These are phyloP conservation scores for Oreortyx pictus DNA, from an alignment of 2,797 vertebrate species.

Conservation along the genomic window DNA sequence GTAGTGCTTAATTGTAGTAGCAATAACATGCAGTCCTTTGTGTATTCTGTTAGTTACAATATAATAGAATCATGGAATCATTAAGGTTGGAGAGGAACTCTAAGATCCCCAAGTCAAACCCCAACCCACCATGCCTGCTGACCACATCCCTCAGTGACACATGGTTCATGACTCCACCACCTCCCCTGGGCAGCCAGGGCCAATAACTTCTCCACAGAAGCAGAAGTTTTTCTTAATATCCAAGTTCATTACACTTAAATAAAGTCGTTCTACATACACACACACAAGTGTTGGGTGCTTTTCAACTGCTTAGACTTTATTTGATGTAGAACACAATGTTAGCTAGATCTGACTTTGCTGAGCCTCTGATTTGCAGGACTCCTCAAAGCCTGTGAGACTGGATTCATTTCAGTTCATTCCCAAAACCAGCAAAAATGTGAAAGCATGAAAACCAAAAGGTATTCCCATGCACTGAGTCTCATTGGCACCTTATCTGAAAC, in stretches of 20 bases:
- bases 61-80: too few species aligned
- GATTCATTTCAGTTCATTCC: neutral
- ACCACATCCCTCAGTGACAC: too few species aligned
- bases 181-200: too few species aligned
- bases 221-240: too few species aligned
- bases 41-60: neutral
- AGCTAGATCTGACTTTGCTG: neutral
- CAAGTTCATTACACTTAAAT: neutral
- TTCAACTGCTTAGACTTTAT: neutral
- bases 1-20: neutral
- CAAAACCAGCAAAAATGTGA: neutral
- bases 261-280: neutral
- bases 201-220: too few species aligned
- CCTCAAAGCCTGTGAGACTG: neutral
- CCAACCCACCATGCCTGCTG: too few species aligned
- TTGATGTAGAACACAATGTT: neutral
- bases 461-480: neutral
- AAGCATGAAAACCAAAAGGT: neutral
- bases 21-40: neutral
- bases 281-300: accelerated
- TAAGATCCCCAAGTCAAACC: too few species aligned
- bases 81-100: too few species aligned
- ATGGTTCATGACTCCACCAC: too few species aligned
- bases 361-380: neutral
- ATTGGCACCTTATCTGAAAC: neutral